Evolutionary conservation across 2,888 invertebrate species (phyloP).

Genomic region (Acronicta aceris): DNA sequence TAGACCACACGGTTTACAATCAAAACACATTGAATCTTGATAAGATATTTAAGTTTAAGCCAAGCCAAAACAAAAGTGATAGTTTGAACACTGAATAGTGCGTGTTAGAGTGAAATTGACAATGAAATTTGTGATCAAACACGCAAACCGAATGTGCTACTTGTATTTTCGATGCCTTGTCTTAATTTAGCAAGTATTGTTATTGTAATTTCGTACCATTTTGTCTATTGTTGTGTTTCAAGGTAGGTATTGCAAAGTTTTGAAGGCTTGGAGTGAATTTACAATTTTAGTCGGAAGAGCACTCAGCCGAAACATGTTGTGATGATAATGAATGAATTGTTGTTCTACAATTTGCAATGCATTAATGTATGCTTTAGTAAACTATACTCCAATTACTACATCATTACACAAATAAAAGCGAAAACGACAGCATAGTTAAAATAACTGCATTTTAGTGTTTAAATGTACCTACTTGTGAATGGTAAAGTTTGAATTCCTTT

Average conservation of each 20-base stretch:
- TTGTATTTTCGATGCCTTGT: constrained; percentile 19
- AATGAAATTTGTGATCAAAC: constrained; percentile 24
- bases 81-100: constrained; percentile 43
- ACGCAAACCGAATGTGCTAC: constrained; percentile 25
- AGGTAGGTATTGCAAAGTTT: not conserved
- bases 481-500: too few species aligned
- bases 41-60: constrained; percentile 79
- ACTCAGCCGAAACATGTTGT: too few species aligned
- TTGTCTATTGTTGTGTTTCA: constrained; percentile 3
- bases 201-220: constrained; percentile 15
- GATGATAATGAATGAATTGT: too few species aligned
- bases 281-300: not conserved
- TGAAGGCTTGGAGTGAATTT: not conserved
- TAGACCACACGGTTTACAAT: constrained; percentile 82
- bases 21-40: constrained; percentile 85
- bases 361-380: too few species aligned
- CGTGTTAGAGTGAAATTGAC: constrained; percentile 42
- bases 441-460: too few species aligned
- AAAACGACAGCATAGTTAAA: too few species aligned
- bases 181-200: constrained; percentile 8
- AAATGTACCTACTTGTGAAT: too few species aligned
- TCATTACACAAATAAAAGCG: too few species aligned
- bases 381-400: too few species aligned
- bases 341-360: too few species aligned
- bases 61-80: constrained; percentile 54